Conservation (phyloP, 2,888 invertebrate species). For the Smittia aterrima region DNA sequence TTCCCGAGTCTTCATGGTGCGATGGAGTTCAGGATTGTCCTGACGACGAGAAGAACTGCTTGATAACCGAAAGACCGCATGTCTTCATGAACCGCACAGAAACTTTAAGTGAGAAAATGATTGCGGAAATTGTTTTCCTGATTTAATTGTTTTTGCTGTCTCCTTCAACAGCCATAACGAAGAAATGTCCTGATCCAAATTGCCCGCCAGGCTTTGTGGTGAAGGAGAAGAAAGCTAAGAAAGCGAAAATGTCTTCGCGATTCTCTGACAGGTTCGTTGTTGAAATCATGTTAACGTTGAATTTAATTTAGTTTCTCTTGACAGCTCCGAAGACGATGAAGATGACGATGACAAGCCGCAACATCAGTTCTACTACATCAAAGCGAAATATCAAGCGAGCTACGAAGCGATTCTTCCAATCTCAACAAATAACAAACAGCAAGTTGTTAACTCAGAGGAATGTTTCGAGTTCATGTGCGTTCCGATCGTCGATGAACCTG, state of each 20-base stretch:
- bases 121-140: too few relatives aligned
- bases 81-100: conserved; percentile 43
- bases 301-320: background rate
- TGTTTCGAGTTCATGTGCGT: conserved; percentile 52
- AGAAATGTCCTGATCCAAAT: conserved; percentile 54
- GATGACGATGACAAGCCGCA: conserved; percentile 8
- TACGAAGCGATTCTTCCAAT: conserved; percentile 40
- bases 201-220: conserved; percentile 58
- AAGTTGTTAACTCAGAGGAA: conserved; percentile 45
- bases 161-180: conserved; percentile 44
- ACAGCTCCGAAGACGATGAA: conserved; percentile 15
- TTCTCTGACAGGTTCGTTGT: conserved; percentile 12
- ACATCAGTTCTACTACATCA: conserved; percentile 30
- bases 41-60: conserved; percentile 74
- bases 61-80: conserved; percentile 46
- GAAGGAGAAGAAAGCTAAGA: conserved; percentile 51
- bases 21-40: conserved; percentile 78
- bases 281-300: background rate
- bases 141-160: background rate
- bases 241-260: conserved; percentile 48
- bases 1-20: conserved; percentile 71
- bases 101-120: conserved; percentile 43
- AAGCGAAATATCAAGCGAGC: conserved; percentile 33
- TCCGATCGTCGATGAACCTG: conserved; percentile 43
- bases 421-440: conserved; percentile 30